phyloP scores from a whole-genome alignment of 2,888 invertebrate species.

The Halictus ligatus region DNA sequence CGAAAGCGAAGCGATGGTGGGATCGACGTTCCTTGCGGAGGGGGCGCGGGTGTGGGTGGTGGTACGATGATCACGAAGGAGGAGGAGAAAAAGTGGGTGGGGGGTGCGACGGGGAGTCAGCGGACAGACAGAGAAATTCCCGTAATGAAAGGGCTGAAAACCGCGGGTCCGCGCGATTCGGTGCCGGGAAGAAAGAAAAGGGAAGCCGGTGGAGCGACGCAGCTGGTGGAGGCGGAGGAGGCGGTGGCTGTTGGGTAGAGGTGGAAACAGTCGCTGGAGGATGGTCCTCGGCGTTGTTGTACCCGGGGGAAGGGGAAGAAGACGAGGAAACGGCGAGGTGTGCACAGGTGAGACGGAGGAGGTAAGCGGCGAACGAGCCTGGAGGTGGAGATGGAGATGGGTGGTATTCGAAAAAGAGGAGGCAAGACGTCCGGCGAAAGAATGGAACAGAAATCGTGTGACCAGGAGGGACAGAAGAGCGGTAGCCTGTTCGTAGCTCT shows the following conservation, averaged over 20 bases:
- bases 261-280: conserved; percentile 57
- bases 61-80: neutral
- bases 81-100: neutral
- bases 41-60: neutral
- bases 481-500: neutral
- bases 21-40: neutral
- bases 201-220: conserved; percentile 48
- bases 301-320: conserved; percentile 46
- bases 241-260: conserved; percentile 56
- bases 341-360: conserved; percentile 56
- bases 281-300: conserved; percentile 53
- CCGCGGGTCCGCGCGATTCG: conserved; percentile 55
- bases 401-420: conserved; percentile 70
- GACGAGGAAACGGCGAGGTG: conserved; percentile 66
- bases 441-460: conserved; percentile 23
- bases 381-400: conserved; percentile 46
- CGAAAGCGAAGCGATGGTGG: conserved; percentile 4
- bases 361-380: conserved; percentile 43
- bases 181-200: conserved; percentile 44
- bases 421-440: conserved; percentile 49
- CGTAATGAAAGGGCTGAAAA: conserved; percentile 64
- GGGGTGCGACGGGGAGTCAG: neutral
- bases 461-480: neutral
- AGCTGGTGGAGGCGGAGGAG: conserved; percentile 57
- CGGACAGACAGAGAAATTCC: conserved; percentile 41